Evolutionary conservation across 2,888 invertebrate genomes (phyloP).

Genomic region (Mesopsocus fuscifrons): DNA sequence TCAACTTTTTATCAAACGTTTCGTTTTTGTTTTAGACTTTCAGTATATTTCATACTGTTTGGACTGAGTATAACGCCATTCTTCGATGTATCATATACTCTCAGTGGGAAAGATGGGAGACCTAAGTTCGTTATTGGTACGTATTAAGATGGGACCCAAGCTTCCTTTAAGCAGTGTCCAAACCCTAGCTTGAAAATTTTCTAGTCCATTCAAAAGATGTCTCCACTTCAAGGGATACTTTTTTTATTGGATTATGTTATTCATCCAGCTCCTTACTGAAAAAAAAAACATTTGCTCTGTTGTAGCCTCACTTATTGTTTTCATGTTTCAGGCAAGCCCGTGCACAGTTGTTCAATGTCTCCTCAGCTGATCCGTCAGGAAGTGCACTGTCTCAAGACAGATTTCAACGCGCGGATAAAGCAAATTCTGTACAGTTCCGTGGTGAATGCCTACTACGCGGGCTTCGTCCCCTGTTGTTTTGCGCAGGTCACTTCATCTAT

Average conservation of each 20-base stretch:
- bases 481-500: constrained; percentile 42
- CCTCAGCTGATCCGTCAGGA: constrained; percentile 59
- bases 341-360: constrained; percentile 58
- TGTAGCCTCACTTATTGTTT: no score
- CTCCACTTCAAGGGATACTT: no score
- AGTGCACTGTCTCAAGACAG: constrained; percentile 62
- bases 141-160: no score
- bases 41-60: constrained; percentile 64
- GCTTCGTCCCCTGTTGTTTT: constrained; percentile 78
- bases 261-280: no score
- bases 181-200: no score
- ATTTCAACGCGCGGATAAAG: constrained; percentile 78
- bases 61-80: constrained; percentile 60
- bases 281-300: no score
- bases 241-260: no score
- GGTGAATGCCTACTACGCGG: constrained; percentile 70
- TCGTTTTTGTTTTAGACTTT: constrained; percentile 43
- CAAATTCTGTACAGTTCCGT: constrained; percentile 73
- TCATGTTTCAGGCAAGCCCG: constrained; percentile 36
- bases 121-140: background rate
- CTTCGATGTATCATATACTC: constrained; percentile 35
- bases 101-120: constrained; percentile 22
- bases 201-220: no score
- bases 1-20: no score
- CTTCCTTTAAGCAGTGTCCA: no score